Percentiles rank a stretch among this genome's conserved stretches.
phyloP scores from a whole-genome alignment of 35 echinoderm and acorn worm genomes.

The Patiria miniata region DNA sequence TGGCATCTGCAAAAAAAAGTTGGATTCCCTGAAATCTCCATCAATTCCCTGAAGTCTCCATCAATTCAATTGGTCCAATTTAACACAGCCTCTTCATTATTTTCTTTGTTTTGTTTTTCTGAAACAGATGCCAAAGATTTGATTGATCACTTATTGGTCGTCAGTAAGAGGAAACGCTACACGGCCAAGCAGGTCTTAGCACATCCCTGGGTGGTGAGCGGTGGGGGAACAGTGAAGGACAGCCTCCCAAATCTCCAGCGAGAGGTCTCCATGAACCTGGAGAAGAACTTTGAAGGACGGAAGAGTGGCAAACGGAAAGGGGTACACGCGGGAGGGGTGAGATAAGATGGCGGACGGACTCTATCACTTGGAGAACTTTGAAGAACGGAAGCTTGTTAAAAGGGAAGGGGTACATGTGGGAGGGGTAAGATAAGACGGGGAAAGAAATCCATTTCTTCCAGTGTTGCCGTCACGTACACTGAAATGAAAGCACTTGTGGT shows the following conservation, averaged over 20 bases:
- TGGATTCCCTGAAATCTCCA: too few species aligned
- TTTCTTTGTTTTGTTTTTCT: slow-evolving; percentile 32
- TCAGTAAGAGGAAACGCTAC: slow-evolving; percentile 71
- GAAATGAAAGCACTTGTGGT: too few species aligned
- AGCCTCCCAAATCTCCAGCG: slow-evolving; percentile 79
- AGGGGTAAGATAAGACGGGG: too few species aligned
- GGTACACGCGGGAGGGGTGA: background rate
- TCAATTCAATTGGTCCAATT: too few species aligned
- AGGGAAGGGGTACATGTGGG: too few species aligned
- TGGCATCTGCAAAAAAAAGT: too few species aligned
- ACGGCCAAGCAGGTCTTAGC: slow-evolving; percentile 73
- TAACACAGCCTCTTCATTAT: background rate
- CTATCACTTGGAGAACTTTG: background rate
- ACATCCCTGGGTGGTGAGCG: slow-evolving; percentile 80
- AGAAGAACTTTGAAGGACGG: slow-evolving; percentile 90
- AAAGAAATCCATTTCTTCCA: too few species aligned
- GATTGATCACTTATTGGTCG: slow-evolving; percentile 88
- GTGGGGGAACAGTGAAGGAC: slow-evolving; percentile 48
- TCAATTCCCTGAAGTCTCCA: too few species aligned
- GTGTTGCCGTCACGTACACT: too few species aligned
- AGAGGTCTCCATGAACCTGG: slow-evolving; percentile 94
- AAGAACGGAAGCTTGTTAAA: too few species aligned
- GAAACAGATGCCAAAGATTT: slow-evolving; percentile 89
- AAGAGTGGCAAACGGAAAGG: slow-evolving; percentile 62
- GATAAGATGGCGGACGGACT: background rate